A percentile compares a stretch with the other conserved stretches of the same genome.
phyloP scores from a whole-genome alignment of 1,140 invertebrate genomes.

The Myzus persicae region DNA sequence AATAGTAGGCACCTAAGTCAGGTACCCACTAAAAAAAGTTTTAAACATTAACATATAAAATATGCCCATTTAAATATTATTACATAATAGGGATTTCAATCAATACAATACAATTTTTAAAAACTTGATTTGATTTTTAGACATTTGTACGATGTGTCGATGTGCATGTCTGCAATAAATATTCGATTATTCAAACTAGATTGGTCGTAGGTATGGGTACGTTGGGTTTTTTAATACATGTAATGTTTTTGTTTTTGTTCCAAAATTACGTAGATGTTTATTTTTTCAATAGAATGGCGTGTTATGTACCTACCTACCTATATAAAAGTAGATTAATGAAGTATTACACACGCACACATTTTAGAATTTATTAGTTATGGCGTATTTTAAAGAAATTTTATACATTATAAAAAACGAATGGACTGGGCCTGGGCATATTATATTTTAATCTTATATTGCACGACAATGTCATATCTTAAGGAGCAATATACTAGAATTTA shows the following conservation, averaged over 20 bases:
- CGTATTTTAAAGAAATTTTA: neutral
- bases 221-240: neutral
- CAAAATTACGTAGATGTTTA: neutral
- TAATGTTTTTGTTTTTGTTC: neutral
- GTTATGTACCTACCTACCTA: neutral
- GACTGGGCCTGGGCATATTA: neutral
- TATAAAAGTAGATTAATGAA: neutral
- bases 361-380: neutral
- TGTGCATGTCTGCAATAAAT: neutral
- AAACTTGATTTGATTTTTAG: neutral
- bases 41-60: too few species aligned
- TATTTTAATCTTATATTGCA: neutral
- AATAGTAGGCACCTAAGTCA: too few species aligned
- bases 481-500: neutral
- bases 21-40: too few species aligned
- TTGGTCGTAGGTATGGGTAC: neutral
- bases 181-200: neutral
- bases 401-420: neutral
- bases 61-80: too few species aligned
- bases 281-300: conserved; percentile 5
- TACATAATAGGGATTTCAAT: too few species aligned
- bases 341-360: neutral
- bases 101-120: too few species aligned
- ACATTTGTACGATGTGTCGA: neutral
- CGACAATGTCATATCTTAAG: neutral